These are phyloP conservation scores for rabbit (Oryctolagus cuniculus) DNA, from an alignment of 2,113 vertebrate genomes.

Conservation along the genomic window mOryCun1.1 NC_091443.1:35710001-35710500, in stretches of 20 bases:
- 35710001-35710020: not conserved
- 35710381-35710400: not conserved
- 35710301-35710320: not conserved
- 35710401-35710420: not conserved
- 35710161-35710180: not conserved
- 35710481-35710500: not conserved
- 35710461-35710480: not conserved
- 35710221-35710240: not conserved
- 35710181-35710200: not conserved
- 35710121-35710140: not conserved
- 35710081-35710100: not conserved
- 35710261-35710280: not conserved
- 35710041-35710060: not conserved
- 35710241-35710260: not conserved
- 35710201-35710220: not conserved
- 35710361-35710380: not conserved
- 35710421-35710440: not conserved
- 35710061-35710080: not conserved
- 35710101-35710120: not conserved
- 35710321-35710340: not conserved
- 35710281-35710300: not conserved
- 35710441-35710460: not conserved
- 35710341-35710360: not conserved
- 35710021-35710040: not conserved
- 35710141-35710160: not conserved